Evolutionary conservation across 1,140 invertebrate species (phyloP), one percentile per base, ranked within the genome.

Genomic region (Drosophila melanogaster): DNA sequence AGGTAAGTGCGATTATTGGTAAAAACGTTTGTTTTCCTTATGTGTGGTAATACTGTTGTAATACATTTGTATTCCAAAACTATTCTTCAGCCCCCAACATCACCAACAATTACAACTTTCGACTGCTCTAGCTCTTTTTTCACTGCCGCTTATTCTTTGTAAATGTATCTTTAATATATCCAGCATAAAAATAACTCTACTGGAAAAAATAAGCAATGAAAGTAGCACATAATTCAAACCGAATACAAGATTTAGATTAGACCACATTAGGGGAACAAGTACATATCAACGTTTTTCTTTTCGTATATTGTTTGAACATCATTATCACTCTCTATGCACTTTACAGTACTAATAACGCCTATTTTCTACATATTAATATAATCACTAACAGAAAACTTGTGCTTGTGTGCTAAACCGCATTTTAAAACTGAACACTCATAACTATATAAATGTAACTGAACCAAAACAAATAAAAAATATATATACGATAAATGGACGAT

Each of bases 11-110:
- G 44, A 69, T 47, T 26, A 77, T 73, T 76, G 62, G 57, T 79
- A 72, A 76, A 79, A 56, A 54, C 44, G 40, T 57, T 49, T 72
- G 22, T 40, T 64, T 60, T 46, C 38, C 30, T 70, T 64, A 70
- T 81, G 74, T 81, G 79, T 84, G 81, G 81, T 84, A 80, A 85
- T 60, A 58, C 79, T 62, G 74, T 64, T 71, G 81, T 79, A 76
- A 79, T 51, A 79, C 81, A 73, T 85, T 64, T 71, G 69, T 83
- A 74, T 77, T 73, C 73, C 65, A 69, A 46, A 80, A 69, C 61
- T 69, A 75, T 56, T 66, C 40, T 43, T 33, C 19, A 22, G 30
- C 54, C 62, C 43, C 19, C 50, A 41, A 58, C 35, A 77, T 35
- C 54, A 55, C 44, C 37, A 61, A 37, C 46, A 61, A 65, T 55